Conservation (phyloP, 2,888 invertebrate species). For the Luffia ferchaultella region DNA sequence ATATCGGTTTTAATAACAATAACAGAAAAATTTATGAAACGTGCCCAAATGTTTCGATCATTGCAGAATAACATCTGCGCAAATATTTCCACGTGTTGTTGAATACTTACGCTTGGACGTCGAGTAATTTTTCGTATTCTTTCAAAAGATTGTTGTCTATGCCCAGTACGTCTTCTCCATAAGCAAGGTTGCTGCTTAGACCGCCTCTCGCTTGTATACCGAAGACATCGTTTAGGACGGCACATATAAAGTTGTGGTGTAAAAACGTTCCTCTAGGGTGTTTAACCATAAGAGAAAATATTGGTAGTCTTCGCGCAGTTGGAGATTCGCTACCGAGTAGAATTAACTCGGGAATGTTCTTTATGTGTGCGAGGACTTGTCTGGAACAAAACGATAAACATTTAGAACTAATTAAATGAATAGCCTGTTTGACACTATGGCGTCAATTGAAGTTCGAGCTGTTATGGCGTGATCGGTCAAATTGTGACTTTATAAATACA, state of each 20-base stretch:
- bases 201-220: conserved; percentile 88
- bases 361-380: conserved; percentile 80
- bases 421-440: background rate
- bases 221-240: conserved; percentile 89
- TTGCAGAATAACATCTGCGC: conserved; percentile 10
- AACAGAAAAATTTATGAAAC: background rate
- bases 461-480: background rate
- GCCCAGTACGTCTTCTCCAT: conserved; percentile 85
- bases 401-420: background rate
- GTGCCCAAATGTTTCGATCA: no score
- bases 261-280: conserved; percentile 84
- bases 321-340: conserved; percentile 77
- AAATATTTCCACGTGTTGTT: conserved; percentile 1
- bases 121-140: conserved; percentile 73
- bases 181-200: conserved; percentile 82
- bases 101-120: conserved; percentile 52
- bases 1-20: background rate
- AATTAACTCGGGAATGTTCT: conserved; percentile 81
- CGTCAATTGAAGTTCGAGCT: background rate
- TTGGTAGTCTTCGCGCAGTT: conserved; percentile 75
- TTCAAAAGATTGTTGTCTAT: conserved; percentile 79
- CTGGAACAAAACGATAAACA: conserved; percentile 46
- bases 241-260: conserved; percentile 88
- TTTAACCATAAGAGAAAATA: conserved; percentile 86
- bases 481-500: background rate